Evolutionary conservation across 1,140 invertebrate genomes (phyloP).

Genomic region (Papilio dardanus): DNA sequence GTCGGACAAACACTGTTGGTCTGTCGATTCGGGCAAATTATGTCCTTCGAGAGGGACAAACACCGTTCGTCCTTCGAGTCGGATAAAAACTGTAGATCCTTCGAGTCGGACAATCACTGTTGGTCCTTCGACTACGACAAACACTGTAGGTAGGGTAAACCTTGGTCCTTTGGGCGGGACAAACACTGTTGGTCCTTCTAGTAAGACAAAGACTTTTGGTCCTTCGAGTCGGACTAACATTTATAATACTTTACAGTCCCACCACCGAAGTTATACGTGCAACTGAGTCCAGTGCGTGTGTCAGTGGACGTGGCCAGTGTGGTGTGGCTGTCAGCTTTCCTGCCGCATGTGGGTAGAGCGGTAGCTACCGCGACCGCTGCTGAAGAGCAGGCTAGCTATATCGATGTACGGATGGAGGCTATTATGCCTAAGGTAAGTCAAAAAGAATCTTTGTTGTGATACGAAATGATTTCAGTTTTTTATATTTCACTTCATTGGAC

Average conservation of each 20-base stretch:
- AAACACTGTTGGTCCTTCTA: neutral
- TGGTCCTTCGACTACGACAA: neutral
- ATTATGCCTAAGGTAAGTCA: constrained; percentile 92
- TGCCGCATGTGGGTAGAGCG: constrained; percentile 91
- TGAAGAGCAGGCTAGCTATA: constrained; percentile 84
- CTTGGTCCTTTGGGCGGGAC: too few species aligned
- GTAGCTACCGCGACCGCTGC: constrained; percentile 53
- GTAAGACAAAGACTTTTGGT: neutral
- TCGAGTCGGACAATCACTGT: neutral
- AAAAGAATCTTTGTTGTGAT: too few species aligned
- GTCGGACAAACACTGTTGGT: too few species aligned
- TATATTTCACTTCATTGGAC: too few species aligned
- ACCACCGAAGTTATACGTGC: constrained; percentile 94
- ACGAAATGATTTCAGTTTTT: too few species aligned
- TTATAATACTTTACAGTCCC: constrained; percentile 86
- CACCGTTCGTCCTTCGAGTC: neutral
- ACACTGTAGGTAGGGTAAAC: too few species aligned
- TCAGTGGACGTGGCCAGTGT: constrained; percentile 93
- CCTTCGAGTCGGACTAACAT: neutral
- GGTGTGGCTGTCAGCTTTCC: constrained; percentile 97
- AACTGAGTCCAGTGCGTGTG: constrained; percentile 94
- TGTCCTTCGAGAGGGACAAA: neutral
- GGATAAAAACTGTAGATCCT: constrained; percentile 8
- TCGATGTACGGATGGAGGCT: constrained; percentile 94
- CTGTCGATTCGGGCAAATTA: neutral